Evolutionary conservation across 1,140 invertebrate genomes (phyloP).

Genomic region (Conus betulinus): DNA sequence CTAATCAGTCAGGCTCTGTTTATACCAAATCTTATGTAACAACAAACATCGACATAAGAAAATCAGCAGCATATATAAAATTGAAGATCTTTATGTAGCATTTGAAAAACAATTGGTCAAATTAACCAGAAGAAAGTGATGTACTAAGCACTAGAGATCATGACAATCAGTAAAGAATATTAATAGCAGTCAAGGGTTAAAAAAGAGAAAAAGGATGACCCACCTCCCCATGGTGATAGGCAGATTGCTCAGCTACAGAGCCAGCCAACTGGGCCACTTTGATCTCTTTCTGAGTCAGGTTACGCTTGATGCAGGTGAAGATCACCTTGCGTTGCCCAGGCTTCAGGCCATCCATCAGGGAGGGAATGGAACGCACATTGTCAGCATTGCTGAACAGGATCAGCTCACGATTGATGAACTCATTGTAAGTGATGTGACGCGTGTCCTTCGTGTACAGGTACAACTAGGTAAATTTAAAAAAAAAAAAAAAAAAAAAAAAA

Average conservation of each 20-base stretch:
- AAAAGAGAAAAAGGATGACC: slow-evolving; percentile 5
- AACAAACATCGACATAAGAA: too few relatives aligned
- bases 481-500: too few relatives aligned
- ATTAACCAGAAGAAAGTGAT: too few relatives aligned
- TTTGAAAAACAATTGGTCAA: too few relatives aligned
- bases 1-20: too few relatives aligned
- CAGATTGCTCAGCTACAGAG: slow-evolving; percentile 96
- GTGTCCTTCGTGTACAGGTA: slow-evolving; percentile 95
- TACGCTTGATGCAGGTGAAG: slow-evolving; percentile 97
- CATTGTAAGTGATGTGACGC: slow-evolving; percentile 89
- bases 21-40: too few relatives aligned
- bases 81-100: too few relatives aligned
- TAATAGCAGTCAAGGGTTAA: too few relatives aligned
- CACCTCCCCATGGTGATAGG: slow-evolving; percentile 98
- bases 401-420: slow-evolving; percentile 98
- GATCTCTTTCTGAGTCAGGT: slow-evolving; percentile 93
- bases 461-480: slow-evolving; percentile 50
- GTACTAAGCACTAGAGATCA: too few relatives aligned
- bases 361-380: slow-evolving; percentile 97
- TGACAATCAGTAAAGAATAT: too few relatives aligned
- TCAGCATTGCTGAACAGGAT: slow-evolving; percentile 98
- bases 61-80: too few relatives aligned
- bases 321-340: slow-evolving; percentile 97
- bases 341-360: slow-evolving; percentile 93
- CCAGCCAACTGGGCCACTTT: slow-evolving; percentile 99